Evolutionary conservation across 2,113 vertebrate species (phyloP), one percentile per base, ranked within the genome.

Genomic region (Toxostoma redivivum): DNA sequence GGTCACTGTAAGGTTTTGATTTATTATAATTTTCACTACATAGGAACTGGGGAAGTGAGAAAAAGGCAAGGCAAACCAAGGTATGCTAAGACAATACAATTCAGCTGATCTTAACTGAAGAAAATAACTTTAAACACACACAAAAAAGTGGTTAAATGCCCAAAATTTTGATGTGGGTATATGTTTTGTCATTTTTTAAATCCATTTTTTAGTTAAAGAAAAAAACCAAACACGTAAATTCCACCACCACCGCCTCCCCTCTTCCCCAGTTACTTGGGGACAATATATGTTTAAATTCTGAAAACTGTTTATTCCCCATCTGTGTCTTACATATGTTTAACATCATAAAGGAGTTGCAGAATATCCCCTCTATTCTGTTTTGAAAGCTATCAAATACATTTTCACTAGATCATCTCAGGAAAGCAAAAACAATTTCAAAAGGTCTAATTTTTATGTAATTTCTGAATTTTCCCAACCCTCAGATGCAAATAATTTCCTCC

Each of bases 191-290:
- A 20, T 27, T 67, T 67, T 61, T 38, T 3, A 12, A 38, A 50
- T 17, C 11, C 0, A 7, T 12, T 14, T 71, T 11, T 40, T 23
- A 7, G 5, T 30, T 16, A 16, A 4, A 27, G 53, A 65, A 53
- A 17, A 17, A 76, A 76, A 61, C 12, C 40, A 40, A 22, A 2
- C 2, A 38, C 18, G 9, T 20, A 30, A 25, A 35, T 28, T 24
- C 18, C 23, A 38, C 4, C 2, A 21, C 9, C 8, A 50, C 47
- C 22, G 12, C 5, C 12, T 8, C 5, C 9, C 22, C 2, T 3
- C n/a, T n/a, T 10, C 16, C 7, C 20, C 4, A 78, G 7, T 23
- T 73, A 35, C 50, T 27, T 86, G 12, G 14, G 31, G 27, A 40
- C 30, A 54, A 78, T 87, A 81, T 47, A 35, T n/a, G 1, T 30